Percentiles rank a stretch among this genome's conserved stretches.
These are phyloP conservation scores for Eudiplozoon nipponicum DNA, from an alignment of 2,888 invertebrate genomes.

Conservation along the genomic window DNA sequence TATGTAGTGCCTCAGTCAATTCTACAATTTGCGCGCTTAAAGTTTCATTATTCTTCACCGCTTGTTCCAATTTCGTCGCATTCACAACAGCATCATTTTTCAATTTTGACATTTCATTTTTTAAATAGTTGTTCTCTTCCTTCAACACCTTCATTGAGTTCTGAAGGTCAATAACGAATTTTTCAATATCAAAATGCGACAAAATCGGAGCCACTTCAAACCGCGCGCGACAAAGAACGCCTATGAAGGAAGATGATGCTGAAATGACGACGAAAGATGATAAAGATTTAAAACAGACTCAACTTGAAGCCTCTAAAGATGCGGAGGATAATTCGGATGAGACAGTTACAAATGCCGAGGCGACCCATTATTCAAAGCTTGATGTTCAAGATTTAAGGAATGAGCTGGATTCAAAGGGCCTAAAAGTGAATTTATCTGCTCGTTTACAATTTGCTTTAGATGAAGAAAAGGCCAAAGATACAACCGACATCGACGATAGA, in stretches of 20 bases:
- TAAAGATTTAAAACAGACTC: neutral
- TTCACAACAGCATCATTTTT: too few relatives aligned
- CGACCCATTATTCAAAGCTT: constrained; percentile 46
- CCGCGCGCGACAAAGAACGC: neutral
- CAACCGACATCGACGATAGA: too few relatives aligned
- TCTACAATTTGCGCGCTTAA: too few relatives aligned
- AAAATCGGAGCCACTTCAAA: too few relatives aligned
- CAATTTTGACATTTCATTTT: too few relatives aligned
- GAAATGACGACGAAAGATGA: neutral
- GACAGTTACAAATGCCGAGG: constrained; percentile 25
- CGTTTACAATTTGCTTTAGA: constrained; percentile 49
- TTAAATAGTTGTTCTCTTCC: too few relatives aligned
- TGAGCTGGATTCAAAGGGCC: constrained; percentile 46
- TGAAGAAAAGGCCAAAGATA: constrained; percentile 36
- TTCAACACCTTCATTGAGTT: too few relatives aligned
- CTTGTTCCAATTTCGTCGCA: too few relatives aligned
- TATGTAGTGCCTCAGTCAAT: too few relatives aligned
- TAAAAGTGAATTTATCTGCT: constrained; percentile 52
- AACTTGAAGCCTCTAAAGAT: neutral
- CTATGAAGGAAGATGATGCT: constrained; percentile 20
- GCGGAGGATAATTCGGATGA: constrained; percentile 29
- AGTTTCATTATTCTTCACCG: too few relatives aligned
- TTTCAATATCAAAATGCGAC: too few relatives aligned
- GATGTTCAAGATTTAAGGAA: constrained; percentile 55
- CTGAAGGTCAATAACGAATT: too few relatives aligned